These are phyloP conservation scores for Azorinus chamasolen DNA, from an alignment of 2,888 invertebrate species.

Conservation along the genomic window DNA sequence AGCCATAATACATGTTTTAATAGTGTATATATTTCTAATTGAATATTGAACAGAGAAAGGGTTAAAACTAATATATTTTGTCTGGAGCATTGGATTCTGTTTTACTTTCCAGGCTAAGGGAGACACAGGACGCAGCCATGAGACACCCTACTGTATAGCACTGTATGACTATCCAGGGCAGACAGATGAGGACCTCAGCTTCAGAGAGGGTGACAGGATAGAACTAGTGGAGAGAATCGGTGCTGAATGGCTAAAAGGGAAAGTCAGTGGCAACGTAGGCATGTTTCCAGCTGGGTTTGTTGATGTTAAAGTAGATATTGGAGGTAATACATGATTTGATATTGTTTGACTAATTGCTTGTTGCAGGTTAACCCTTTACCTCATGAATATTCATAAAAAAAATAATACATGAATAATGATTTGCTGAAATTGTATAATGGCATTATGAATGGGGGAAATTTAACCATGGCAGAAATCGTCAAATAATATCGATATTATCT, in stretches of 20 bases:
- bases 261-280: conserved; percentile 69
- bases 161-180: conserved; percentile 79
- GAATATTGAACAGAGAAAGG: too few relatives aligned
- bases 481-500: too few relatives aligned
- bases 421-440: background rate
- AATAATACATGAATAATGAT: too few relatives aligned
- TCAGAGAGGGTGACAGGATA: conserved; percentile 79
- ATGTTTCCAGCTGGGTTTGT: conserved; percentile 79
- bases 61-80: too few relatives aligned
- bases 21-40: too few relatives aligned
- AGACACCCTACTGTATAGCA: conserved; percentile 60
- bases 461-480: too few relatives aligned
- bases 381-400: too few relatives aligned
- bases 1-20: too few relatives aligned
- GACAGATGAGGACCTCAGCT: conserved; percentile 76
- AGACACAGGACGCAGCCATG: background rate
- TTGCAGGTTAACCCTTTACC: too few relatives aligned
- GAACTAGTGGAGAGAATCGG: conserved; percentile 71
- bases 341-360: too few relatives aligned
- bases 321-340: conserved; percentile 30
- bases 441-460: too few relatives aligned
- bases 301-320: conserved; percentile 52
- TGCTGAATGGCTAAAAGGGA: conserved; percentile 77
- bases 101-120: background rate
- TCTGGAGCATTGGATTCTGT: too few relatives aligned